Percentiles rank a stretch among this genome's conserved stretches.
Evolutionary conservation across 1,140 invertebrate genomes (phyloP).

Genomic region (Heliothis virescens): DNA sequence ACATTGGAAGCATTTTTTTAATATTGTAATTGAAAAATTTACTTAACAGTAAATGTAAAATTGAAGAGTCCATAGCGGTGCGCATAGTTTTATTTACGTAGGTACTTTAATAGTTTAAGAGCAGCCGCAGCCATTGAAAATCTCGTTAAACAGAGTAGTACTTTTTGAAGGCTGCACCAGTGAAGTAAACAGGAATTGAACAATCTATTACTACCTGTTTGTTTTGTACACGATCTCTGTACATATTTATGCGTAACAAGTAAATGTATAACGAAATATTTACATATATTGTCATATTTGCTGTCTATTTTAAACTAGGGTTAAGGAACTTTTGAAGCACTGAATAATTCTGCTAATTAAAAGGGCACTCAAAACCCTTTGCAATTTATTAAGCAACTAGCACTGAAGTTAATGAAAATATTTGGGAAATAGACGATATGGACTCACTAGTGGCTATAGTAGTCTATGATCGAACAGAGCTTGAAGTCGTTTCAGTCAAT

Average conservation of each 20-base stretch:
- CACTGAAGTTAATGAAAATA: not conserved
- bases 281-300: not conserved
- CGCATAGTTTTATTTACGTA: slow-evolving; percentile 1
- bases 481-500: not conserved
- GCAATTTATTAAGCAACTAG: not conserved
- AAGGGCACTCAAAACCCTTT: no score
- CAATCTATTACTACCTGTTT: slow-evolving; percentile 16
- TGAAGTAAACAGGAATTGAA: slow-evolving; percentile 30
- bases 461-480: not conserved
- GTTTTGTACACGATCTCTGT: slow-evolving; percentile 13
- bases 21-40: not conserved
- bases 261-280: slow-evolving; percentile 13
- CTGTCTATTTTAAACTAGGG: no score
- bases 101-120: not conserved
- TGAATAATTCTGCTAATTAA: no score
- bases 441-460: no score
- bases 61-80: not conserved
- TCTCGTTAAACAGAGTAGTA: slow-evolving; percentile 17
- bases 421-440: no score
- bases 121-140: slow-evolving; percentile 1
- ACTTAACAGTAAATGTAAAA: not conserved
- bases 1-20: no score
- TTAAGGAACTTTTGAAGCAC: no score
- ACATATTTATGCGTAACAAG: slow-evolving; percentile 14
- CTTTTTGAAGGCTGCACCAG: slow-evolving; percentile 13